Conservation (phyloP, 2,113 vertebrate species). For the Petrocephalus microphthalmus region DNA sequence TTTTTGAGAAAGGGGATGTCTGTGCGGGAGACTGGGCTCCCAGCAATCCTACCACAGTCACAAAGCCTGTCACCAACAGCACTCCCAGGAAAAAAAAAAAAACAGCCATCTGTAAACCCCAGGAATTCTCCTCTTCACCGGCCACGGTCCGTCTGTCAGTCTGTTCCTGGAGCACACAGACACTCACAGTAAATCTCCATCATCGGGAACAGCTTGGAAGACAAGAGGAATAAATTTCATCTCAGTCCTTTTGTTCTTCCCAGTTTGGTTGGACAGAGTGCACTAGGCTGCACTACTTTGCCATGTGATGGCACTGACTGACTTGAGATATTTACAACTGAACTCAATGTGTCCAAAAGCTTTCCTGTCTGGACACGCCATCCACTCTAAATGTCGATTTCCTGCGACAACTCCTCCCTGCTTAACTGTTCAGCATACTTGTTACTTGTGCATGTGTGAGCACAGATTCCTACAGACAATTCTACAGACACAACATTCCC, state of each 20-base stretch:
- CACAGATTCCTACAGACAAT: neutral
- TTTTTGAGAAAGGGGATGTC: constrained; percentile 15
- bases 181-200: neutral
- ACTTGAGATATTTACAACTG: neutral
- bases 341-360: neutral
- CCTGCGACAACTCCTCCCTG: neutral
- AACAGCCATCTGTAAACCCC: constrained; percentile 37
- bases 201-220: neutral
- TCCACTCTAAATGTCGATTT: neutral
- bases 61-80: constrained; percentile 43
- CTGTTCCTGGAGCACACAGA: constrained; percentile 41
- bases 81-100: constrained; percentile 33
- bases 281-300: neutral
- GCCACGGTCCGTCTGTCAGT: constrained; percentile 35
- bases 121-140: constrained; percentile 17
- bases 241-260: neutral
- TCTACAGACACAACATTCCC: neutral
- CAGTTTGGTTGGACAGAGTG: neutral
- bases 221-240: neutral
- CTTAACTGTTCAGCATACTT: neutral
- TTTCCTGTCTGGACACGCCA: neutral
- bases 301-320: neutral
- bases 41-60: constrained; percentile 53
- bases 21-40: constrained; percentile 24
- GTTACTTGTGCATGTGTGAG: neutral